These are phyloP conservation scores for Fregata magnificens DNA, from an alignment of 2,113 vertebrate genomes.

Conservation along the genomic window DNA sequence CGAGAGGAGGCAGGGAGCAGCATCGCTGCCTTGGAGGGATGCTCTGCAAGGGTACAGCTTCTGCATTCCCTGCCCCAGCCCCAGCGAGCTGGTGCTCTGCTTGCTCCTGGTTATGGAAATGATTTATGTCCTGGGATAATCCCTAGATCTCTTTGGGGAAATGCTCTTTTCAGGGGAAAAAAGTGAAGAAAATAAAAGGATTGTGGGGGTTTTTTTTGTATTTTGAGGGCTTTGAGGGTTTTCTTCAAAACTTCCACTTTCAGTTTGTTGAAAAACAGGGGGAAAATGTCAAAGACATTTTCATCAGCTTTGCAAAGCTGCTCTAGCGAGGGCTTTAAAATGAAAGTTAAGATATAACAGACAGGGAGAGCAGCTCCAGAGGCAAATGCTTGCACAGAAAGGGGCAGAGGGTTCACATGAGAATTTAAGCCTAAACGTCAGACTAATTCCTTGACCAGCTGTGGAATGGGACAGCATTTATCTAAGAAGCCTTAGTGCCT, in stretches of 20 bases:
- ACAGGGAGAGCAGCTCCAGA: neutral
- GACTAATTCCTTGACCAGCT: neutral
- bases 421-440: neutral
- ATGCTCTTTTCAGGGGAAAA: neutral
- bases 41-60: neutral
- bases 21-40: neutral
- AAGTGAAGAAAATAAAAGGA: neutral
- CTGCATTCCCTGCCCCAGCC: neutral
- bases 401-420: neutral
- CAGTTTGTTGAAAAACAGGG: neutral
- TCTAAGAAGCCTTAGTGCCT: neutral
- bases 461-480: neutral
- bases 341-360: neutral
- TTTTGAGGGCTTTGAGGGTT: neutral
- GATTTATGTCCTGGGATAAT: neutral
- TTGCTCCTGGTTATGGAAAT: rapidly evolving
- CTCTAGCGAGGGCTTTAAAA: neutral
- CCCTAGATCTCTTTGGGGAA: neutral
- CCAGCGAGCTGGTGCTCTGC: neutral
- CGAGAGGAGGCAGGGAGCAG: neutral
- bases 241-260: neutral
- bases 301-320: neutral
- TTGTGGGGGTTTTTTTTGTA: neutral
- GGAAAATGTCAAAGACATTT: rapidly evolving
- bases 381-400: neutral